A percentile compares a stretch with the other conserved stretches of the same genome.
Evolutionary conservation across 2,113 vertebrate genomes (phyloP).

Genomic region (Poeciliopsis retropinna): DNA sequence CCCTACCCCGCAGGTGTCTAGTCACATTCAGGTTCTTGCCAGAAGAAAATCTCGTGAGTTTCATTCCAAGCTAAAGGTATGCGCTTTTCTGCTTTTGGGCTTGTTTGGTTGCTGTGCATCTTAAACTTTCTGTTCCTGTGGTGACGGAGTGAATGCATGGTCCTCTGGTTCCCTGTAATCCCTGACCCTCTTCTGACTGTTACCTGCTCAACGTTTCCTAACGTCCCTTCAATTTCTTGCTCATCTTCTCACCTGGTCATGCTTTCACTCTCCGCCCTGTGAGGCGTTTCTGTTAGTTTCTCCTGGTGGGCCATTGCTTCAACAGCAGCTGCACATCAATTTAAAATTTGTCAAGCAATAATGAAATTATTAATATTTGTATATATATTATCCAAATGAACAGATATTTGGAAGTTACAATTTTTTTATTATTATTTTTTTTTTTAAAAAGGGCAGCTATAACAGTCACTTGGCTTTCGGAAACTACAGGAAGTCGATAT

Average conservation of each 20-base stretch:
- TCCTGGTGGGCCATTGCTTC: slow-evolving; percentile 59
- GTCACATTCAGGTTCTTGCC: slow-evolving; percentile 99
- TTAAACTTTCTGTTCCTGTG: slow-evolving; percentile 89
- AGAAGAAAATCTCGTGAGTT: slow-evolving; percentile 99
- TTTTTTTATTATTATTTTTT: too few species aligned
- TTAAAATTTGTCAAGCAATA: not conserved
- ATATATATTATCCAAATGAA: not conserved
- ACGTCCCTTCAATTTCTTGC: slow-evolving; percentile 23
- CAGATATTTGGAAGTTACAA: not conserved
- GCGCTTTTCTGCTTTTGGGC: slow-evolving; percentile 99
- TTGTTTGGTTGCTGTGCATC: slow-evolving; percentile 94
- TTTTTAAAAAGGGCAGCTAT: too few species aligned
- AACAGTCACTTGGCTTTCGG: too few species aligned
- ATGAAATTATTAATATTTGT: not conserved
- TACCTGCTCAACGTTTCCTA: slow-evolving; percentile 73
- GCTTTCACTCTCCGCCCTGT: slow-evolving; percentile 25
- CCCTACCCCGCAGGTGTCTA: slow-evolving; percentile 99
- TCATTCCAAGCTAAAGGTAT: slow-evolving; percentile 99
- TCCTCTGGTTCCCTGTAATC: slow-evolving; percentile 85
- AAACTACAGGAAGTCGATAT: too few species aligned
- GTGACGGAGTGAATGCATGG: slow-evolving; percentile 88
- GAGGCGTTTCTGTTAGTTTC: slow-evolving; percentile 25
- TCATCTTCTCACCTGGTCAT: slow-evolving; percentile 28
- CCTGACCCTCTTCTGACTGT: slow-evolving; percentile 85
- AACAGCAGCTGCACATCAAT: slow-evolving; percentile 42